Percentiles rank a stretch among this genome's conserved stretches.
These are phyloP conservation scores for Uropetala carovei DNA, from an alignment of 2,888 invertebrate species.

Conservation along the genomic window DNA sequence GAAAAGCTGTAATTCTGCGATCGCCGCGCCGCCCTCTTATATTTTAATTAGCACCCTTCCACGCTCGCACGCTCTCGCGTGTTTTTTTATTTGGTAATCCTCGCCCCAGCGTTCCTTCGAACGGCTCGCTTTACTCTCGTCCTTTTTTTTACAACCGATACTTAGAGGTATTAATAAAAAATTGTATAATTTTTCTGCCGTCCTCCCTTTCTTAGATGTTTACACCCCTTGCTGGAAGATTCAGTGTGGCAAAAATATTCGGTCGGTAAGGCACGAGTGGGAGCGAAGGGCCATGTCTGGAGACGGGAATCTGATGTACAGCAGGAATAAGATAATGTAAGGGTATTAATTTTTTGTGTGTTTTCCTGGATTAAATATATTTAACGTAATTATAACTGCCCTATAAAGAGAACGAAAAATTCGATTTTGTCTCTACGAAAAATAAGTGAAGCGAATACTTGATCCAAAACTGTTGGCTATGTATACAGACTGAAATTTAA, in stretches of 20 bases:
- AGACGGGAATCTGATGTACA: neutral
- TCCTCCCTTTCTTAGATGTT: neutral
- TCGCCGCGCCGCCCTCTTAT: slow-evolving; percentile 29
- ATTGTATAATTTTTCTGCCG: slow-evolving; percentile 10
- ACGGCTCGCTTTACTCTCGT: slow-evolving; percentile 41
- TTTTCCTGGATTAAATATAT: too few species aligned
- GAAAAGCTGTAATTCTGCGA: slow-evolving; percentile 54
- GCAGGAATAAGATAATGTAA: too few species aligned
- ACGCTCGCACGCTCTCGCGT: slow-evolving; percentile 22
- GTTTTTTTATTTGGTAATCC: neutral
- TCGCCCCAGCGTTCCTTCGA: neutral
- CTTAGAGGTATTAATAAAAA: slow-evolving; percentile 36
- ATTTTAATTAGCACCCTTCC: slow-evolving; percentile 62
- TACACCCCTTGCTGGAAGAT: neutral
- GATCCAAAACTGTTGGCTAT: too few species aligned
- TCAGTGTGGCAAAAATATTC: neutral
- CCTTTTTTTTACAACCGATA: slow-evolving; percentile 46
- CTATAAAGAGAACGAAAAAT: too few species aligned
- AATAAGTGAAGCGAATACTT: too few species aligned
- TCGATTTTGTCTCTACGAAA: too few species aligned
- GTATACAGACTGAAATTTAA: too few species aligned
- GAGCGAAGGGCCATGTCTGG: neutral
- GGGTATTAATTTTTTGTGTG: too few species aligned
- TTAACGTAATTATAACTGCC: too few species aligned
- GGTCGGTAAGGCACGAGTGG: slow-evolving; percentile 6